Conservation (phyloP, 2,113 vertebrate species). For the Pangasianodon hypophthalmus region DNA sequence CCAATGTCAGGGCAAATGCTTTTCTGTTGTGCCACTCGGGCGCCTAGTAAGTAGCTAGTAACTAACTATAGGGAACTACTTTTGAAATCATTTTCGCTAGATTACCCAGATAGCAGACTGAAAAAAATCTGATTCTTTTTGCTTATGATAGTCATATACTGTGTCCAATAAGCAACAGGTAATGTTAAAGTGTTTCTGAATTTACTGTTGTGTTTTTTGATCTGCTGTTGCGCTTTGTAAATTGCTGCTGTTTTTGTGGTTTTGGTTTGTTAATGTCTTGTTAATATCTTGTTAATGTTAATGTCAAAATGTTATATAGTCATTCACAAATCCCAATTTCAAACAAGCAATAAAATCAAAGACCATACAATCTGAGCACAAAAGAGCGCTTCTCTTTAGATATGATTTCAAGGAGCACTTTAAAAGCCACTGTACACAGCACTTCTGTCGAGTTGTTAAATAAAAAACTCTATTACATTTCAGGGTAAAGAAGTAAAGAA, state of each 20-base stretch:
- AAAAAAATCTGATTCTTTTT: neutral
- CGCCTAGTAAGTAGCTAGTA: neutral
- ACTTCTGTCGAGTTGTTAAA: neutral
- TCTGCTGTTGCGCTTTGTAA: neutral
- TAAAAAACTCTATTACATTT: constrained; percentile 9
- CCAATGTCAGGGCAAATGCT: neutral
- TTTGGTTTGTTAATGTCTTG: neutral
- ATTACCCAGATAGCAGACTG: neutral
- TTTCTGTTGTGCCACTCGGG: neutral
- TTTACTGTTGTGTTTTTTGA: neutral
- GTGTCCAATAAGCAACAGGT: neutral
- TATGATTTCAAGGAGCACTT: neutral
- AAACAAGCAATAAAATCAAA: neutral
- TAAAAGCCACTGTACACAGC: neutral
- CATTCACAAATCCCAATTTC: neutral
- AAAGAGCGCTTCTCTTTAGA: neutral
- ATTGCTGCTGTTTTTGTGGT: neutral
- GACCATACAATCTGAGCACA: too few species aligned
- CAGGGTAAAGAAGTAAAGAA: constrained; percentile 24
- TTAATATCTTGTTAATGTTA: neutral
- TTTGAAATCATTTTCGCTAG: neutral
- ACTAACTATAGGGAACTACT: neutral
- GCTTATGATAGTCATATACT: neutral
- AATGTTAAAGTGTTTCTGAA: neutral
- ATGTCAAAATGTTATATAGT: neutral